These are phyloP conservation scores for Ormyrus labotus DNA, from an alignment of 2,888 invertebrate species.

Conservation along the genomic window DNA sequence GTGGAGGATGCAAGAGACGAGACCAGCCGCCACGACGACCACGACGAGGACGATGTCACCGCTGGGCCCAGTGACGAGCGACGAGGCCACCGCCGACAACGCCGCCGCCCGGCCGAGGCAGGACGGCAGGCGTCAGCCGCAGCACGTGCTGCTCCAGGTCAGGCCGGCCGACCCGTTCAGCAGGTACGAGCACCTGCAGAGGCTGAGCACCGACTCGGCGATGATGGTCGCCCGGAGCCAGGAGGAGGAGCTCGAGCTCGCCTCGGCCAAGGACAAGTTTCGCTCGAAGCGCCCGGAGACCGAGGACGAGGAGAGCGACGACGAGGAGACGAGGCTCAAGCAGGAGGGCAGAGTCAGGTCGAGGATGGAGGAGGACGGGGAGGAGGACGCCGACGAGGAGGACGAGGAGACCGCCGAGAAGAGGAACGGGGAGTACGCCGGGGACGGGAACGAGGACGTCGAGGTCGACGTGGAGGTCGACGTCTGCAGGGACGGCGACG, in stretches of 20 bases:
- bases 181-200: conserved; percentile 63
- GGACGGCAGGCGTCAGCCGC: conserved; percentile 61
- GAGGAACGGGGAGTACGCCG: conserved; percentile 57
- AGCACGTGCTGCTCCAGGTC: conserved; percentile 69
- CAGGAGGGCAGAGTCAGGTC: conserved; percentile 24
- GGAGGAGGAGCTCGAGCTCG: conserved; percentile 35
- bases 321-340: conserved; percentile 57
- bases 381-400: conserved; percentile 61
- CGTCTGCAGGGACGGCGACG: conserved; percentile 57
- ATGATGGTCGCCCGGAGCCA: not conserved
- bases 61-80: conserved; percentile 66
- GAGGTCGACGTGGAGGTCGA: conserved; percentile 67
- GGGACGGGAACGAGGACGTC: conserved; percentile 63
- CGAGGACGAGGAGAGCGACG: conserved; percentile 60
- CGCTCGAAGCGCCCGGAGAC: conserved; percentile 27
- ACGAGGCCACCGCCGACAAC: conserved; percentile 61
- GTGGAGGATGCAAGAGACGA: conserved; percentile 46
- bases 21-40: not conserved
- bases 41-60: conserved; percentile 63
- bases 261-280: conserved; percentile 40
- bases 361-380: conserved; percentile 58
- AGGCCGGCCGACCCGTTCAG: conserved; percentile 68
- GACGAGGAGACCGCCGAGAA: conserved; percentile 58
- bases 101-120: conserved; percentile 62
- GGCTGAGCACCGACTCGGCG: conserved; percentile 50